phyloP scores from a whole-genome alignment of 2,113 vertebrate species.

The Otolemur garnettii region DNA sequence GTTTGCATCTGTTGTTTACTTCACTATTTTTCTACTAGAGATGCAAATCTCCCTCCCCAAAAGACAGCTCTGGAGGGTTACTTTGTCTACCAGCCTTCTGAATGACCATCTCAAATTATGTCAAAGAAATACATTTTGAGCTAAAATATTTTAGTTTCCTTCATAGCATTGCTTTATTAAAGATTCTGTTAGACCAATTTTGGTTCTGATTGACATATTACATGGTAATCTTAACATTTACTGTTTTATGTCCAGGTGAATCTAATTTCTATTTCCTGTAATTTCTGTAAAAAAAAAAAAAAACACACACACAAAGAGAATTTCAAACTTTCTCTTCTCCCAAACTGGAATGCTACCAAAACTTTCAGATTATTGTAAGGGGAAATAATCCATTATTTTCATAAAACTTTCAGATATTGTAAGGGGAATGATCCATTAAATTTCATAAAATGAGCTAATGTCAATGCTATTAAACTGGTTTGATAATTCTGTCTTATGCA shows the following conservation, averaged over 20 bases:
- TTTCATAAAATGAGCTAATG: slow-evolving; percentile 12
- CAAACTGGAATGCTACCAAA: slow-evolving; percentile 27
- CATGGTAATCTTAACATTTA: not conserved
- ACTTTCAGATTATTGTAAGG: not conserved
- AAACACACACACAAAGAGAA: not conserved
- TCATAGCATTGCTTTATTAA: not conserved
- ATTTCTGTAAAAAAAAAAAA: no score
- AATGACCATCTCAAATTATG: not conserved
- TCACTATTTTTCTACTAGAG: not conserved
- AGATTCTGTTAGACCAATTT: not conserved
- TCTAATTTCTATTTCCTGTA: not conserved
- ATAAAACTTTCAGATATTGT: not conserved
- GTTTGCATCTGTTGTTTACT: not conserved
- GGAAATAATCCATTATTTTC: not conserved
- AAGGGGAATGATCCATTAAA: not conserved
- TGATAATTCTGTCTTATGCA: not conserved
- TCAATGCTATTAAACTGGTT: not conserved
- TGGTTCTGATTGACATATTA: not conserved
- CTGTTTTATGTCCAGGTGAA: not conserved
- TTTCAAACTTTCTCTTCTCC: not conserved
- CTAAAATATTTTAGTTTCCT: not conserved
- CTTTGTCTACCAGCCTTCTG: not conserved
- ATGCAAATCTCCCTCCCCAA: not conserved
- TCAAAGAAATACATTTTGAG: not conserved
- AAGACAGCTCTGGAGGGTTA: not conserved